Evolutionary conservation across 2,113 vertebrate genomes (phyloP).

Genomic region (Marcusenius ussheri): DNA sequence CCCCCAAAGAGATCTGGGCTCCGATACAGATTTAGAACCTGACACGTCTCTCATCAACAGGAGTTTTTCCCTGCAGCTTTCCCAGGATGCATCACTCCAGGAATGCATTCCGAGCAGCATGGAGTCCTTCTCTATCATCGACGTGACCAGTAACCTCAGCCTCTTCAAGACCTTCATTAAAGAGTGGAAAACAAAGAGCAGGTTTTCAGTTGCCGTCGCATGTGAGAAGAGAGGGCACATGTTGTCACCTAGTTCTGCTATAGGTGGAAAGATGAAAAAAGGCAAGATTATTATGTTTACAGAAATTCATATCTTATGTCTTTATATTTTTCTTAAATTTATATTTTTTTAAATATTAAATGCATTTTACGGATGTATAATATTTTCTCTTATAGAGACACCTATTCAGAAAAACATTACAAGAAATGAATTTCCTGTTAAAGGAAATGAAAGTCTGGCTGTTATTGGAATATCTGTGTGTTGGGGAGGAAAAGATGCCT

Average conservation of each 20-base stretch:
- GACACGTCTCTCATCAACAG: constrained; percentile 42
- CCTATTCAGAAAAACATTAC: constrained; percentile 25
- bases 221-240: constrained; percentile 64
- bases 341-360: neutral
- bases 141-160: constrained; percentile 75
- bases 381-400: neutral
- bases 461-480: constrained; percentile 84
- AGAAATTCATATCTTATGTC: neutral
- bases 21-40: constrained; percentile 21
- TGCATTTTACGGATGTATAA: neutral
- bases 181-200: constrained; percentile 78
- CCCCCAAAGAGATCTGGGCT: constrained; percentile 1
- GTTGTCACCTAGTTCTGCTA: constrained; percentile 50
- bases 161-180: constrained; percentile 82
- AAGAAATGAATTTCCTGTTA: constrained; percentile 70
- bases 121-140: constrained; percentile 77
- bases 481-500: constrained; percentile 91
- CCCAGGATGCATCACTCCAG: constrained; percentile 58
- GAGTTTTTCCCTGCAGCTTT: constrained; percentile 66
- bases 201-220: constrained; percentile 76
- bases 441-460: constrained; percentile 59
- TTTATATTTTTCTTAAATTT: neutral
- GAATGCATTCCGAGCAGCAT: constrained; percentile 52
- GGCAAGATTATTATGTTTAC: constrained; percentile 53
- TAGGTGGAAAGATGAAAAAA: constrained; percentile 70